phyloP scores from a whole-genome alignment of 1,140 invertebrate species.

The Lethrus apterus region DNA sequence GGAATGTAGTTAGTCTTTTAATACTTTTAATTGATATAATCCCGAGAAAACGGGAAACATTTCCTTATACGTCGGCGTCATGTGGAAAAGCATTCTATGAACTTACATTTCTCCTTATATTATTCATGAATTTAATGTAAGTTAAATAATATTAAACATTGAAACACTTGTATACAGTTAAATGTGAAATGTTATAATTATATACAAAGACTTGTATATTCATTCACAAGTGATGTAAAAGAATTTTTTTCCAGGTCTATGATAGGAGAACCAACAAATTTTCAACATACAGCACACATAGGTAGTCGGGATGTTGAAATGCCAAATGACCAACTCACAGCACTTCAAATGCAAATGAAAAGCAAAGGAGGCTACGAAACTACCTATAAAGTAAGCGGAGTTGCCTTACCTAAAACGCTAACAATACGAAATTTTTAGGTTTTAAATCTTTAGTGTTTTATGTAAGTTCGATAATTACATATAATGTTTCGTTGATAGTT shows the following conservation, averaged over 20 bases:
- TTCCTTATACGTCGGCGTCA: no score
- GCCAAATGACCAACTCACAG: conserved; percentile 53
- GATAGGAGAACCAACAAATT: conserved; percentile 76
- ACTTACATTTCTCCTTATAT: not conserved
- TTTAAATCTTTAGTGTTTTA: not conserved
- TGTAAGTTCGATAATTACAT: not conserved
- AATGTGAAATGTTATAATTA: not conserved
- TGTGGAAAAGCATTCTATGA: no score
- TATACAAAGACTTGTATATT: not conserved
- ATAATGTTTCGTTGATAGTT: no score
- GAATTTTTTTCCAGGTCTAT: conserved; percentile 50
- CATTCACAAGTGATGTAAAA: not conserved
- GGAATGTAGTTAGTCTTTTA: no score
- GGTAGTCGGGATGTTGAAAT: conserved; percentile 64
- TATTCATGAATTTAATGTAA: not conserved
- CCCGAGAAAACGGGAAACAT: no score
- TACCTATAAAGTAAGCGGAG: conserved; percentile 41
- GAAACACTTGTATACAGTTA: not conserved
- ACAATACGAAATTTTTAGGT: not conserved
- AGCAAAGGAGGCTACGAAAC: conserved; percentile 69
- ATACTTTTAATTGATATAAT: no score
- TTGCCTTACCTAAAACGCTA: no score
- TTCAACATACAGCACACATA: conserved; percentile 74
- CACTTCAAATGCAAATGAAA: conserved; percentile 65
- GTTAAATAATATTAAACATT: not conserved